Base-by-base conservation (phyloP, 2,797 vertebrate species). In the Silurus lanzhouensis region DNA sequence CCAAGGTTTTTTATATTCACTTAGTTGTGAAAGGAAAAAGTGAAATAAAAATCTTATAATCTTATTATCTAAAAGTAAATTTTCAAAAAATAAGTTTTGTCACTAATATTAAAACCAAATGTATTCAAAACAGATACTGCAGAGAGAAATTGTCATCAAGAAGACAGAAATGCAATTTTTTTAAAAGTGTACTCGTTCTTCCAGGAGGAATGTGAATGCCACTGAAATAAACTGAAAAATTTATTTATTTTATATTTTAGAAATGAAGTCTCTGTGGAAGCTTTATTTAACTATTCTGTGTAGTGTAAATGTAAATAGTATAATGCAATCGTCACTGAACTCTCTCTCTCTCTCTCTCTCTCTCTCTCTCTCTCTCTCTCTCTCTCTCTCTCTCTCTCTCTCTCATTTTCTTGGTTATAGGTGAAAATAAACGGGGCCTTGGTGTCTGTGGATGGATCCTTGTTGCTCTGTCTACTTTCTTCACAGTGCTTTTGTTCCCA, bases 371-470 rank as follows among this genome's bases (percentile, higher is more conserved):
- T 81, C 22, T 48, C 7, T 27, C 63, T 81, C 22, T 48, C 14
- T 27, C 63, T 81, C 22, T 48, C 14, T 27, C 63, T 81, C 22
- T 48, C 27, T 27, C 27, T 27, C 55, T 64, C 52, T 80, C 70
- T 14, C 6, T 82, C 71, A 3, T 27, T 27, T 0, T 76, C 9
- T 89, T 84, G 87, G 82, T 89, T 77, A n/a, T 38, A 95, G 95
- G 87, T 25, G 88, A 93, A 52, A 87, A 46, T 52, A 70, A 0
- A 19, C 90, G 87, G 4, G 86, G 88, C 86, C 90, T 97, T 76
- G 96, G 96, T 44, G 93, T 91, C 12, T 87, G 95, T 12, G 97
- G 96, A 22, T 97, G 96, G 96, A 22, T 96, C 60, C 88, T 98
- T 1, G 91, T 96, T 87, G 92, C 90, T 1, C 1, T 97, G 5